A percentile compares a stretch with the other conserved stretches of the same genome.
phyloP scores from a whole-genome alignment of 1,140 invertebrate species.

The Metaphire vulgaris region DNA sequence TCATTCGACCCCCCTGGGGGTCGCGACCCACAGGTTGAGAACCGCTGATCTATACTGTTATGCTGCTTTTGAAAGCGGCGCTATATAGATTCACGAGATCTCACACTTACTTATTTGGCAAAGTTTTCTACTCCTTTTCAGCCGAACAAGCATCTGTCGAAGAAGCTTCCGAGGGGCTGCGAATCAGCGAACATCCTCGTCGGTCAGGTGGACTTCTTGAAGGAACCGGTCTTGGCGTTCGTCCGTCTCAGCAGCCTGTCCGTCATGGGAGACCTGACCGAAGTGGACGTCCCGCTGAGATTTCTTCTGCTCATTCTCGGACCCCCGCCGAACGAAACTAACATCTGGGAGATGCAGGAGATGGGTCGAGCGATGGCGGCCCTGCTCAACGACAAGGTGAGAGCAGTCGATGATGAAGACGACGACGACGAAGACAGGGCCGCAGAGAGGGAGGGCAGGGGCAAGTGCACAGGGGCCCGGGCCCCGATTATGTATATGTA shows the following conservation, averaged over 20 bases:
- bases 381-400: constrained; percentile 53
- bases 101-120: too few relatives aligned
- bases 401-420: too few relatives aligned
- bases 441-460: too few relatives aligned
- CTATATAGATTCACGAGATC: background rate
- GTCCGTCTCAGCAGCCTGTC: constrained; percentile 38
- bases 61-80: background rate
- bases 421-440: too few relatives aligned
- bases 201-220: constrained; percentile 42
- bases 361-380: constrained; percentile 48
- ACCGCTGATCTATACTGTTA: too few relatives aligned
- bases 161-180: constrained; percentile 46
- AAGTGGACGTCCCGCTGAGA: constrained; percentile 61
- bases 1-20: too few relatives aligned
- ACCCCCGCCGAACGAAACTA: constrained; percentile 66
- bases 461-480: too few relatives aligned
- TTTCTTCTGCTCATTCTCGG: constrained; percentile 70
- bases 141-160: constrained; percentile 38
- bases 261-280: constrained; percentile 43
- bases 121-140: too few relatives aligned
- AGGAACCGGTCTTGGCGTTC: constrained; percentile 41
- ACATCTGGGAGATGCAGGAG: constrained; percentile 57
- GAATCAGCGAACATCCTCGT: constrained; percentile 50
- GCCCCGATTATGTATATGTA: too few relatives aligned
- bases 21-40: too few relatives aligned